Base-by-base conservation (phyloP, 2,113 vertebrate species). In the Pica pica region DNA sequence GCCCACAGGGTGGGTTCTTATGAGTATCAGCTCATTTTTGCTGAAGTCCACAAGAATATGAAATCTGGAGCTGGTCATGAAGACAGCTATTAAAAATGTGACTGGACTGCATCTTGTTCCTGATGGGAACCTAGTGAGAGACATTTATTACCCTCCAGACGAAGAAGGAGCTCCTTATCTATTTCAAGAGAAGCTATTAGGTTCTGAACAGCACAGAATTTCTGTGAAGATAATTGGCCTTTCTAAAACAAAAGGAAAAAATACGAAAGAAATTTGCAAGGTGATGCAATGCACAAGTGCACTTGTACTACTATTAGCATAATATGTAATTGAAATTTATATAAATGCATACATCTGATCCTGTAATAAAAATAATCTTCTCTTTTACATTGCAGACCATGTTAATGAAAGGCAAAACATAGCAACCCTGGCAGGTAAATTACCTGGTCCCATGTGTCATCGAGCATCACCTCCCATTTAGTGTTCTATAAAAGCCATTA, bases 351-450 rank as follows among this genome's bases (percentile, higher is more conserved):
- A 90, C n/a, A 41, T 53, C 85, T 91, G 37, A 56, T 77, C 90
- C 76, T 86, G 30, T 50, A 83, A 88, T 80, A 52, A 80, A 95
- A 85, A 59, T 95, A 83, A 94, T 88, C 89, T 74, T 92, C 88
- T 83, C 42, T 83, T 86, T 89, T 85, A 88, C 12, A 53, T 84
- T 94, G 27, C 30, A 90, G 83, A 89, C 50, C 28, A 33, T 33
- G 61, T 46, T 90, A 87, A 94, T 95, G 83, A 88, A 95, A 92
- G 52, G 76, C 42, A 83, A 90, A 97, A 75, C 95, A 77, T 97
- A 97, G 97, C 97, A 98, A 98, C 98, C 93, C 73, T 3, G 95
- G 97, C 77, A 98, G 95, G 96, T 90, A 97, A 97, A 98, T 97
- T 96, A 93, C 96, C 57, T 57, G 30, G 78, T 70, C 33, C 53